phyloP scores from a whole-genome alignment of 2,888 invertebrate genomes.

The Sphecodes monilicornis region DNA sequence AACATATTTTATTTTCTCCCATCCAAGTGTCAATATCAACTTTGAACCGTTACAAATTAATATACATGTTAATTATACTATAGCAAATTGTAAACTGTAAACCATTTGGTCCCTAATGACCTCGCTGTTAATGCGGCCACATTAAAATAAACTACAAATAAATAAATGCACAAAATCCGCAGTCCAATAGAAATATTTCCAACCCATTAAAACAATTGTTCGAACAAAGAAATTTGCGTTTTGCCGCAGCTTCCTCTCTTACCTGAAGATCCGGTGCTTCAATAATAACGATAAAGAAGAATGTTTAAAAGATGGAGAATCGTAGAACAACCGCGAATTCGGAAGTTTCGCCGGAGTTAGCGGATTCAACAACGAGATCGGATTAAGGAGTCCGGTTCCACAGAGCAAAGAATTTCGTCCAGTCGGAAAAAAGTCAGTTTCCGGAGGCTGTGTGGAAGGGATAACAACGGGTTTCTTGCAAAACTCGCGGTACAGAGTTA shows the following conservation, averaged over 20 bases:
- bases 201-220: not conserved
- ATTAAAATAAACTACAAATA: too few relatives aligned
- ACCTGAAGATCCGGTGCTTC: not conserved
- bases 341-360: not conserved
- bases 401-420: not conserved
- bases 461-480: conserved; percentile 6
- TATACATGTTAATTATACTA: too few relatives aligned
- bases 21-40: too few relatives aligned
- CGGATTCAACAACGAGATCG: not conserved
- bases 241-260: not conserved
- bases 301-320: not conserved
- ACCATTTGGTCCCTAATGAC: too few relatives aligned
- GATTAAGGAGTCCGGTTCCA: not conserved
- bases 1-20: too few relatives aligned
- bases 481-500: conserved; percentile 23
- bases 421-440: not conserved
- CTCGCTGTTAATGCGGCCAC: too few relatives aligned
- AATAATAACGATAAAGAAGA: not conserved
- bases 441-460: not conserved
- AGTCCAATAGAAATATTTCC: not conserved
- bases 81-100: too few relatives aligned
- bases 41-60: too few relatives aligned
- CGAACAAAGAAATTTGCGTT: not conserved
- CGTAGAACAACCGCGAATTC: not conserved
- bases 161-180: too few relatives aligned